Base-by-base conservation (phyloP, 2,888 invertebrate species). In the Drosophila hamatofila region DNA sequence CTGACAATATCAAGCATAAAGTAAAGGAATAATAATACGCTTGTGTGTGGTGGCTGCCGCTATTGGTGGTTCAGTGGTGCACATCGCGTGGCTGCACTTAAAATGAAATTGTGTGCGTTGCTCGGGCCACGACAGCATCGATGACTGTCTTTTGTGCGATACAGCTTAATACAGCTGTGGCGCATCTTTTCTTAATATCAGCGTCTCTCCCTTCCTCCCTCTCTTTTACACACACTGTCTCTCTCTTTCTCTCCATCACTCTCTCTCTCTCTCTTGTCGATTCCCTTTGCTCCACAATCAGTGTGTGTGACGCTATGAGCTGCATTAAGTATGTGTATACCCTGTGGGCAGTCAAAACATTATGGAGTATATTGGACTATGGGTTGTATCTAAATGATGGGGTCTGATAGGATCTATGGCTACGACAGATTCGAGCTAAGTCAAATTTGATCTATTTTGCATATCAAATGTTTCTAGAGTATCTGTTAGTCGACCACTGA, bases 31-130 rank as follows among this genome's bases (percentile, higher is more conserved):
- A 18, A 30, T 37, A 37, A n/a, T 16, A 6, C 37, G 37, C 11
- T 11, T 33, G 33, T 33, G 33, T 33, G 33, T 11, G 33, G 3
- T n/a, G n/a, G n/a, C n/a, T n/a, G 33, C 12, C n/a, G 18, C 37
- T 41, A 6, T 11, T 46, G 57, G 25, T 61, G 54, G 72, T 27
- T 9, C 52, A 39, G 42, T 63, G 48, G 48, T 63, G 71, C 49
- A 48, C 25, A 41, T 39, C 78, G 69, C 81, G 74, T 82, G 76
- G 66, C 65, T 80, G 83, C 85, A 76, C 80, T 80, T 69, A 37
- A 85, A 83, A 72, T 83, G 65, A 59, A 80, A 64, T 66, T 75
- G 69, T 67, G 58, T 57, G 58, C 35, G 23, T 37, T 65, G 23
- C 30, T 59, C 30, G 25, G 23, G 37, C 39, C 52, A 60, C 49